Conservation (phyloP, 2,797 vertebrate species). For the Etheostoma perlongum region DNA sequence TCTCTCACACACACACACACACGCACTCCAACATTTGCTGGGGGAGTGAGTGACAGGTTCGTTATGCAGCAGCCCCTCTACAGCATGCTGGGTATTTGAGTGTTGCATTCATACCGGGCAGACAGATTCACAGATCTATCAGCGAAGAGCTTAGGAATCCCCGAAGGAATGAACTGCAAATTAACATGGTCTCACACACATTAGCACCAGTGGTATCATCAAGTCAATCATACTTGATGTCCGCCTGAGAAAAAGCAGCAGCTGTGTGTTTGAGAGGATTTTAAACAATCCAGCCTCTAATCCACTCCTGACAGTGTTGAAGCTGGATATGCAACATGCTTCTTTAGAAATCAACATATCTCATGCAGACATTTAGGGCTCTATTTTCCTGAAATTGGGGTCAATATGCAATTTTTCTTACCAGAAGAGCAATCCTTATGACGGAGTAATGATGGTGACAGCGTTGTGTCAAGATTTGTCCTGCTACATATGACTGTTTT, state of each 20-base stretch:
- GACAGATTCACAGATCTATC: slow-evolving; percentile 73
- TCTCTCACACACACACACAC: not conserved
- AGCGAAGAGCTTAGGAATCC: slow-evolving; percentile 61
- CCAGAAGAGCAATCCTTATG: not conserved
- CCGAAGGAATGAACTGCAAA: slow-evolving; percentile 65
- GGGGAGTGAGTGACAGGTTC: slow-evolving; percentile 66
- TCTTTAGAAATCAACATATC: slow-evolving; percentile 28
- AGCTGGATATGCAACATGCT: slow-evolving; percentile 6
- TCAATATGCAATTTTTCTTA: not conserved
- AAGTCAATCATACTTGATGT: slow-evolving; percentile 62
- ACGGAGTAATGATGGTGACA: not conserved
- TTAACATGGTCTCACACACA: slow-evolving; percentile 72
- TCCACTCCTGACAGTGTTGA: slow-evolving; percentile 36
- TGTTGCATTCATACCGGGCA: slow-evolving; percentile 59
- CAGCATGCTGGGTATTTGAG: slow-evolving; percentile 60
- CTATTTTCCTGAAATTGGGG: not conserved
- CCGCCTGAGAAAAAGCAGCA: slow-evolving; percentile 48
- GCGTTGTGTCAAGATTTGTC: no score
- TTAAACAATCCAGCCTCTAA: slow-evolving; percentile 50
- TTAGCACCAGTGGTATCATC: slow-evolving; percentile 68
- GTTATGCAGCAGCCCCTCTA: slow-evolving; percentile 66
- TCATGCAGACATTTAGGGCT: not conserved
- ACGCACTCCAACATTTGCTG: slow-evolving; percentile 16
- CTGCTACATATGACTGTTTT: not conserved
- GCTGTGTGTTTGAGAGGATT: slow-evolving; percentile 52